phyloP scores from a whole-genome alignment of 2,113 vertebrate genomes.

The Phocoena phocoena region DNA sequence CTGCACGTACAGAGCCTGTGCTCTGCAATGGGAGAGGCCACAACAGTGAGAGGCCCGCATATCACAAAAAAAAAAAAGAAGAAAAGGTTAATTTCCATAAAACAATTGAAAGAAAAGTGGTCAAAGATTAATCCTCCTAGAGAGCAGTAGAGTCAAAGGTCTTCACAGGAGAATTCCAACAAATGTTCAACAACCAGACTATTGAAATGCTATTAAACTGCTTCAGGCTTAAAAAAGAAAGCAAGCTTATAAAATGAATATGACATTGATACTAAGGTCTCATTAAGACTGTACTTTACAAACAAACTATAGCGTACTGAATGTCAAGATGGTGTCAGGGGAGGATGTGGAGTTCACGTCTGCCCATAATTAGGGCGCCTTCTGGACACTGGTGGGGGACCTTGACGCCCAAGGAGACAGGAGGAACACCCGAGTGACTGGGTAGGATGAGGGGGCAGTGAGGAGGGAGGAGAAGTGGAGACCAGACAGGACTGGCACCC shows the following conservation, averaged over 20 bases:
- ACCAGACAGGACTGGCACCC: too few species aligned
- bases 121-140: constrained; percentile 14
- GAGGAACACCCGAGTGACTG: too few species aligned
- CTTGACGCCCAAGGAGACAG: too few species aligned
- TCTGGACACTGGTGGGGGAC: too few species aligned
- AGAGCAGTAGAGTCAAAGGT: background rate
- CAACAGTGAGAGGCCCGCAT: too few species aligned
- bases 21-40: too few species aligned
- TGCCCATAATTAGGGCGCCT: too few species aligned
- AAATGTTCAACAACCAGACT: background rate
- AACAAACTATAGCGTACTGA: background rate
- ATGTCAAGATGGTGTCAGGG: too few species aligned
- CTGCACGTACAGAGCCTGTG: too few species aligned
- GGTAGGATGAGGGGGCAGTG: too few species aligned
- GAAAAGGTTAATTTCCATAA: background rate
- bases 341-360: too few species aligned
- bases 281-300: background rate
- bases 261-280: background rate
- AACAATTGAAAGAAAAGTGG: background rate
- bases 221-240: background rate
- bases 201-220: background rate
- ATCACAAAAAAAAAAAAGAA: background rate
- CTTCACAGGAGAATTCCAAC: background rate
- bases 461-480: too few species aligned
- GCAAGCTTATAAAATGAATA: background rate